Evolutionary conservation across 2,888 invertebrate genomes (phyloP).

Genomic region (Ptilodon capucinus): DNA sequence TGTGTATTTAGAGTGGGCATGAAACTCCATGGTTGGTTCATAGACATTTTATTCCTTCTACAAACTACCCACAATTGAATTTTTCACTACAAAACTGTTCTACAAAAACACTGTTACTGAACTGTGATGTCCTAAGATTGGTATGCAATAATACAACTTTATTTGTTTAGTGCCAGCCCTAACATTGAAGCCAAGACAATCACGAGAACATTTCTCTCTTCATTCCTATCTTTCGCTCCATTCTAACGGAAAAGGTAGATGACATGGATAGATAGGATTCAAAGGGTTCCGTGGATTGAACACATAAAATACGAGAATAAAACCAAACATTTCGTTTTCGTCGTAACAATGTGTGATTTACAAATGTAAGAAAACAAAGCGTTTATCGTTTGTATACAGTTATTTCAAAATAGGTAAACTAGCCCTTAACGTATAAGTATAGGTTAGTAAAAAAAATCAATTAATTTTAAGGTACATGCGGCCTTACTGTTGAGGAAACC

Average conservation of each 20-base stretch:
- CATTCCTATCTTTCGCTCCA: conserved; percentile 22
- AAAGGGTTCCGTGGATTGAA: conserved; percentile 28
- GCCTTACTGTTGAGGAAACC: too few species aligned
- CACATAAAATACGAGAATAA: conserved; percentile 24
- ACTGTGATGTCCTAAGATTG: too few species aligned
- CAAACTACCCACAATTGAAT: too few species aligned
- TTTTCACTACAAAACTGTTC: too few species aligned
- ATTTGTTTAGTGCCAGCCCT: not conserved
- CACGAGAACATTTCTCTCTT: conserved; percentile 16
- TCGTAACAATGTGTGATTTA: conserved; percentile 11
- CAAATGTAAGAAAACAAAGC: not conserved
- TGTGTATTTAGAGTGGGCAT: too few species aligned
- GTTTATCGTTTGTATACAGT: not conserved
- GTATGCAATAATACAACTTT: not conserved
- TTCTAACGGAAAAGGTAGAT: conserved; percentile 23
- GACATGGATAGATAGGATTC: conserved; percentile 30
- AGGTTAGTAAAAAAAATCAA: too few species aligned
- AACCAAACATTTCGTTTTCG: conserved; percentile 26
- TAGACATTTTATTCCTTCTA: too few species aligned
- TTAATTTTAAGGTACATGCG: too few species aligned
- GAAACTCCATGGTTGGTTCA: too few species aligned
- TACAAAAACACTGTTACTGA: too few species aligned
- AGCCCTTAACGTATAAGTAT: too few species aligned
- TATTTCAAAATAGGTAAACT: too few species aligned
- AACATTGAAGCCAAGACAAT: not conserved